Percentiles rank a stretch among this genome's conserved stretches.
These are phyloP conservation scores for Clusia tigrina DNA, from an alignment of 2,888 invertebrate genomes.

Conservation along the genomic window DNA sequence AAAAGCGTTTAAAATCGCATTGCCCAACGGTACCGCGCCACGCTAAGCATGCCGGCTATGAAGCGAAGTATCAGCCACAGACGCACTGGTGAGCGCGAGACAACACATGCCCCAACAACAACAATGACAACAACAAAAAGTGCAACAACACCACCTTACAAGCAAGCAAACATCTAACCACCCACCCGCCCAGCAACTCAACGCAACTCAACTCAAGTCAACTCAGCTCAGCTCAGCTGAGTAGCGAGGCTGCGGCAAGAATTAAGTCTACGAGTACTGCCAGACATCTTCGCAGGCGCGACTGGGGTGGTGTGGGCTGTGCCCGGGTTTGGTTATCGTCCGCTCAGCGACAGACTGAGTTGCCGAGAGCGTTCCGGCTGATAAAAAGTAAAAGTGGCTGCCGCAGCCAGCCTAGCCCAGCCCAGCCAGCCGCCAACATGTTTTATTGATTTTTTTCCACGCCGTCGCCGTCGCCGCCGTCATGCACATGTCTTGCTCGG, in stretches of 20 bases:
- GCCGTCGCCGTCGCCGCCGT: conserved; percentile 36
- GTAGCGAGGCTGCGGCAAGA: too few relatives aligned
- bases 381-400: conserved; percentile 51
- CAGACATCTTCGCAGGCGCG: not conserved
- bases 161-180: too few relatives aligned
- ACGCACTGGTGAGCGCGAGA: not conserved
- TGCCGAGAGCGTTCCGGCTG: not conserved
- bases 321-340: not conserved
- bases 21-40: not conserved
- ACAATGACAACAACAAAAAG: not conserved
- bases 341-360: too few relatives aligned
- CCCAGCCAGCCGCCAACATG: conserved; percentile 37
- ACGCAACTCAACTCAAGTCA: too few relatives aligned
- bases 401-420: conserved; percentile 14
- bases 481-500: not conserved
- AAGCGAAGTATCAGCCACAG: too few relatives aligned
- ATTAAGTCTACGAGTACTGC: not conserved
- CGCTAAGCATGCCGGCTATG: too few relatives aligned
- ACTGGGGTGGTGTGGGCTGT: not conserved
- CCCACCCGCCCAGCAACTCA: too few relatives aligned
- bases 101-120: not conserved
- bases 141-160: too few relatives aligned
- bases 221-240: too few relatives aligned
- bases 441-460: conserved; percentile 51
- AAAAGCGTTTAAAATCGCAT: not conserved